Conservation (phyloP, 2,113 vertebrate species). For the Anseranas semipalmata region DNA sequence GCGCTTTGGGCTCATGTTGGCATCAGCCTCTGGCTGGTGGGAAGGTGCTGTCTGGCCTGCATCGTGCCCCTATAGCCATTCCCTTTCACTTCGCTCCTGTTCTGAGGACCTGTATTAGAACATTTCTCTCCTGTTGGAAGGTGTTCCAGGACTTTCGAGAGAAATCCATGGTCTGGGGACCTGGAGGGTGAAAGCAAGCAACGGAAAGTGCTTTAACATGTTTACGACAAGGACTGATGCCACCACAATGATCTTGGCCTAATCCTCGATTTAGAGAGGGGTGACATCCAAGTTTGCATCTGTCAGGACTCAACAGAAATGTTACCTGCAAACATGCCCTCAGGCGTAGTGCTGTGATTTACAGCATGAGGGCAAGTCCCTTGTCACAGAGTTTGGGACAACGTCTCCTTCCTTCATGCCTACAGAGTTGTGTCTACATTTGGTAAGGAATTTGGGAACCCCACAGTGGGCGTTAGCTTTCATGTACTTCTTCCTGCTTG, state of each 20-base stretch:
- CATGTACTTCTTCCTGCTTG: background rate
- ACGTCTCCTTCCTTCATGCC: background rate
- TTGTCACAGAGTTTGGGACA: background rate
- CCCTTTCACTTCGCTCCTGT: background rate
- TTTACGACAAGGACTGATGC: background rate
- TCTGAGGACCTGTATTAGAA: background rate
- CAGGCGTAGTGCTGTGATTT: background rate
- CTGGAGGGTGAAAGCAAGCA: fast-evolving
- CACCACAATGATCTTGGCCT: background rate
- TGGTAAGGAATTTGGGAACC: background rate
- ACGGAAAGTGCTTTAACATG: background rate
- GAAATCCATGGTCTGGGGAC: background rate
- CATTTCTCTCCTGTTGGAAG: background rate
- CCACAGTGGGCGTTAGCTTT: background rate
- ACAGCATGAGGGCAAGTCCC: background rate
- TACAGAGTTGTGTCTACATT: background rate
- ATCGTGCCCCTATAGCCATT: background rate
- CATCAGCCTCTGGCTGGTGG: background rate
- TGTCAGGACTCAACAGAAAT: background rate
- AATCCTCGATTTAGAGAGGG: background rate
- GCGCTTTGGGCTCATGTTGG: background rate
- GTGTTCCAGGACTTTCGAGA: background rate
- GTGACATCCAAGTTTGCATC: background rate
- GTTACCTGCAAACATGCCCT: background rate
- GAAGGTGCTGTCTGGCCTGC: background rate